A percentile compares a stretch with the other conserved stretches of the same genome.
Conservation (phyloP, 2,888 invertebrate species). For the Antheraea assamensis region DNA sequence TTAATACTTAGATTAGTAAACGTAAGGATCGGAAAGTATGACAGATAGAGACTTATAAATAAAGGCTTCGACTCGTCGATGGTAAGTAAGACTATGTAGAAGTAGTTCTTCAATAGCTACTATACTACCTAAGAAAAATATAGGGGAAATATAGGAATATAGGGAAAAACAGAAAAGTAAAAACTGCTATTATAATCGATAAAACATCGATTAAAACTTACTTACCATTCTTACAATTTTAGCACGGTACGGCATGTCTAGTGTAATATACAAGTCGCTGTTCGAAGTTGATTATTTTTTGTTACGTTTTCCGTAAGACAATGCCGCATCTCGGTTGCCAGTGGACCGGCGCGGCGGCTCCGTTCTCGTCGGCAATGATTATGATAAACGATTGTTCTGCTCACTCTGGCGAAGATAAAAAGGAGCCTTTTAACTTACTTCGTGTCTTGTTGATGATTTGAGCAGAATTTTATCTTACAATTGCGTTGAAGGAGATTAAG, state of each 20-base stretch:
- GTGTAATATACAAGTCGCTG: background rate
- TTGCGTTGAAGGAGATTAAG: background rate
- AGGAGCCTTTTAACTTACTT: conserved; percentile 29
- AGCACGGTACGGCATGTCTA: background rate
- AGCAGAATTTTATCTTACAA: conserved; percentile 17
- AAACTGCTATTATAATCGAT: no score
- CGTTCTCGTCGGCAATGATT: conserved; percentile 32
- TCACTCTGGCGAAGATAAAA: conserved; percentile 37
- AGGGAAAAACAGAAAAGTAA: no score
- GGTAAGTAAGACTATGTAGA: no score
- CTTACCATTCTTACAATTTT: background rate
- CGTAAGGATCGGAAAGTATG: no score
- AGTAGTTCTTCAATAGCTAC: no score
- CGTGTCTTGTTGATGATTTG: conserved; percentile 16
- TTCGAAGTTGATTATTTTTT: conserved; percentile 1
- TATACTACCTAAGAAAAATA: no score
- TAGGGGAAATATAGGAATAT: no score
- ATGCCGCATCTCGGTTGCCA: background rate
- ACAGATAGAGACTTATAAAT: no score
- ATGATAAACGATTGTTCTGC: conserved; percentile 41
- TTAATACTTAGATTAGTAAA: no score
- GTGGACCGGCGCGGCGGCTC: background rate
- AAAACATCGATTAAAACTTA: no score
- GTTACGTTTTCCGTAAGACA: conserved; percentile 6
- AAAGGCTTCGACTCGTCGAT: no score